Evolutionary conservation across 2,797 vertebrate genomes (phyloP), one percentile per base, ranked within the genome.

Genomic region (Silurus lanzhouensis): DNA sequence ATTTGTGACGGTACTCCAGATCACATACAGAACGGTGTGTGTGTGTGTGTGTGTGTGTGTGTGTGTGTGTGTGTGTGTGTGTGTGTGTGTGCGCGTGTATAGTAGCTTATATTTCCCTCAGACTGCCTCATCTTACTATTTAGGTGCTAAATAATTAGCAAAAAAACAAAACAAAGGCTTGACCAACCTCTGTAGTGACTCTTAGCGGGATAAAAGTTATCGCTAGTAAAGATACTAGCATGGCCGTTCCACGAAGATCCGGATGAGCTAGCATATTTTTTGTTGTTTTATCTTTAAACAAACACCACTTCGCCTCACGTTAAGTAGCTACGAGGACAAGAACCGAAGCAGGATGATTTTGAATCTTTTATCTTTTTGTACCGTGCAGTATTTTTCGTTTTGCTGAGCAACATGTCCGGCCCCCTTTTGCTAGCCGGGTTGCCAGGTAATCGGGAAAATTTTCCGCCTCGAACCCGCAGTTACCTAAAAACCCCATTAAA

Each of bases 81-180:
- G 48, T 52, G 48, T 48, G 48, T 48, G 48, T 48, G 48, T 48
- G 48, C 6, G 48, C 31, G 48, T 89, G 82, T 84, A 89, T 88
- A 90, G 86, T 89, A 89, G 89, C 81, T 88, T 90, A 84, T 87
- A 64, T 88, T 82, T 81, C 46, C 87, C 75, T 88, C 61, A 74
- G 68, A 88, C 25, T 68, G 81, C 82, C 86, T 82, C 68, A 67
- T 82, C 57, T 66, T 63, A 66, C 63, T 81, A 63, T 84, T 81
- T 86, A 88, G 87, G 84, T 88, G 85, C 84, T 86, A 77, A 86
- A 83, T 17, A 19, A 80, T 74, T 82, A 82, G 80, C 80, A 60
- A 38, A 68, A 57, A 22, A 38, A 3, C 14, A 77, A 48, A 15
- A 58, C 31, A 58, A 52, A 44, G 20, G 52, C 63, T 46, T 58